Evolutionary conservation across 2,797 vertebrate species (phyloP).

Genomic region (Spea hammondii): DNA sequence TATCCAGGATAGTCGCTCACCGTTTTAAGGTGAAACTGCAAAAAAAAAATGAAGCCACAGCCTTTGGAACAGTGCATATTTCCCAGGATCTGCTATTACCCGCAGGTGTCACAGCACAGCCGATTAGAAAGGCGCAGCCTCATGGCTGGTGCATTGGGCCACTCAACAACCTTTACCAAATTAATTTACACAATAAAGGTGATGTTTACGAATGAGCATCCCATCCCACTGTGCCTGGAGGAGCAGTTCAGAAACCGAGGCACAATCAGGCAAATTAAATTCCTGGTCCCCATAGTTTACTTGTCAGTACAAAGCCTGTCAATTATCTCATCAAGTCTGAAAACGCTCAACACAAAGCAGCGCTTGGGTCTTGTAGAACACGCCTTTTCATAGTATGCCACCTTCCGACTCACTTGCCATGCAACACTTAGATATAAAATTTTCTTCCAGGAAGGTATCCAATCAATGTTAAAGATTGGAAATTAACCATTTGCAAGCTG

Average conservation of each 20-base stretch:
- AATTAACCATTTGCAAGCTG: slow-evolving; percentile 17
- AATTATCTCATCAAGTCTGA: slow-evolving; percentile 11
- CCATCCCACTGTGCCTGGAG: background rate
- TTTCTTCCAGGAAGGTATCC: slow-evolving; percentile 7
- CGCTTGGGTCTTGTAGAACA: background rate
- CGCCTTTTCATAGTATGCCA: background rate
- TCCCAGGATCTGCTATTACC: no score
- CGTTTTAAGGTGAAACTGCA: no score
- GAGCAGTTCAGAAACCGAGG: background rate
- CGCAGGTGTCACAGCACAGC: no score
- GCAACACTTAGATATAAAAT: background rate
- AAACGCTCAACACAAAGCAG: slow-evolving; percentile 13
- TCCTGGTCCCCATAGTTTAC: slow-evolving; percentile 7
- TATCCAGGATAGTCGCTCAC: no score
- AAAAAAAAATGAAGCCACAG: no score
- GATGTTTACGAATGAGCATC: background rate
- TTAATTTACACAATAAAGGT: no score
- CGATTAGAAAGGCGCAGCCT: no score
- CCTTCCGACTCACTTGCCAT: background rate
- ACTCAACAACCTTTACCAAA: no score
- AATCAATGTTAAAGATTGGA: slow-evolving; percentile 19
- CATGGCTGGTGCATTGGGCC: no score
- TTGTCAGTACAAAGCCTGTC: slow-evolving; percentile 16
- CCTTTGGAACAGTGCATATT: no score
- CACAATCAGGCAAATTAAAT: slow-evolving; percentile 14